Evolutionary conservation across 2,888 invertebrate species (phyloP).

Genomic region (Periphyllus acericola): DNA sequence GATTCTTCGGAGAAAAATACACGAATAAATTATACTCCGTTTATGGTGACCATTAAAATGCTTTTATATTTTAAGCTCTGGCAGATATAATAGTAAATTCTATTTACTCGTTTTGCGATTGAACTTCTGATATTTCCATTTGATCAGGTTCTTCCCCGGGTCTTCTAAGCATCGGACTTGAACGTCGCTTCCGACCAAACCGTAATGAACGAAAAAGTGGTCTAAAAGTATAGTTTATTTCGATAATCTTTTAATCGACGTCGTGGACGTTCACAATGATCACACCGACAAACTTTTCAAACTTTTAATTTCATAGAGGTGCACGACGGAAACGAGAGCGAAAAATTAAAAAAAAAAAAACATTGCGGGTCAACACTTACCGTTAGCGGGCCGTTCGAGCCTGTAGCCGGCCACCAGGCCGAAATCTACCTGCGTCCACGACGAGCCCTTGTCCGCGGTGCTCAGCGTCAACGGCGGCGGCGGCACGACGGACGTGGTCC

Average conservation of each 20-base stretch:
- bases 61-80: not conserved
- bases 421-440: not conserved
- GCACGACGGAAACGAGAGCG: too few relatives aligned
- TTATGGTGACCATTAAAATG: not conserved
- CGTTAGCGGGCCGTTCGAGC: not conserved
- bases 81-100: not conserved
- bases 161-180: not conserved
- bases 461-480: not conserved
- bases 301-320: too few relatives aligned
- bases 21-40: not conserved
- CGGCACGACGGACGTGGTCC: too few relatives aligned
- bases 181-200: not conserved
- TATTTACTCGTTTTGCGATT: slow-evolving; percentile 16
- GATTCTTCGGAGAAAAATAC: not conserved
- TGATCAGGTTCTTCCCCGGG: not conserved
- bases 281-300: too few relatives aligned
- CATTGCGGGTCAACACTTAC: too few relatives aligned
- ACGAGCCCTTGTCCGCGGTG: not conserved
- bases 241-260: not conserved
- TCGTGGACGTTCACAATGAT: too few relatives aligned
- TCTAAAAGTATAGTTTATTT: not conserved
- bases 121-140: not conserved
- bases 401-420: not conserved
- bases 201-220: not conserved
- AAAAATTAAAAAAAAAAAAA: too few relatives aligned